Percentiles rank a stretch among this genome's conserved stretches.
Conservation (phyloP, 2,888 invertebrate genomes). For the Lysandra coridon region DNA sequence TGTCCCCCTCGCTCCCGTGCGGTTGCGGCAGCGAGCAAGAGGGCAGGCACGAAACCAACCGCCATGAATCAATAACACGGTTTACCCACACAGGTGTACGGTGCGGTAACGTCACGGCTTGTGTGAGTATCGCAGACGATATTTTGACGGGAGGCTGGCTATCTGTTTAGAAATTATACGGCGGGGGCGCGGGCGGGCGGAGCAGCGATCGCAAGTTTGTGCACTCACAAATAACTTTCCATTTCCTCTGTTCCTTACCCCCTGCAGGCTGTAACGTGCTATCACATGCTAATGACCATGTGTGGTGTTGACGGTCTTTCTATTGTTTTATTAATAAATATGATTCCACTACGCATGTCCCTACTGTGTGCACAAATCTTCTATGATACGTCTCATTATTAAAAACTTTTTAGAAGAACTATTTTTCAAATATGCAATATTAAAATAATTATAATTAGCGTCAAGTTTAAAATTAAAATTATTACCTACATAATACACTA, state of each 20-base stretch:
- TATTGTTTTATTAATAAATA: background rate
- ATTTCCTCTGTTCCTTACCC: constrained; percentile 32
- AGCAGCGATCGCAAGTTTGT: constrained; percentile 38
- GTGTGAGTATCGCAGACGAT: constrained; percentile 59
- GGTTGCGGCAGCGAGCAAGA: constrained; percentile 71
- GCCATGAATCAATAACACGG: constrained; percentile 76
- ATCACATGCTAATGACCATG: constrained; percentile 9
- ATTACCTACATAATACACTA: too few species aligned
- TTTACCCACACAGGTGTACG: constrained; percentile 62
- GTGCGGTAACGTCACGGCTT: constrained; percentile 62
- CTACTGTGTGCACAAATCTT: background rate
- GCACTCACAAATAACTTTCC: constrained; percentile 37
- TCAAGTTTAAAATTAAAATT: too few species aligned
- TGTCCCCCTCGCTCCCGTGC: constrained; percentile 65
- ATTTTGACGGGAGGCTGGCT: constrained; percentile 72
- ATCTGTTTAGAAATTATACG: constrained; percentile 65
- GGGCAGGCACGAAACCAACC: constrained; percentile 72
- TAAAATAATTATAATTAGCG: too few species aligned
- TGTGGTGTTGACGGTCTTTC: background rate
- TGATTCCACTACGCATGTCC: background rate
- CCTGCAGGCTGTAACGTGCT: background rate
- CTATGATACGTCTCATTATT: background rate
- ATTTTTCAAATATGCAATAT: too few species aligned
- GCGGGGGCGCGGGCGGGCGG: constrained; percentile 37
- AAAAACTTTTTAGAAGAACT: background rate